Percentiles rank a stretch among this genome's conserved stretches.
phyloP scores from a whole-genome alignment of 2,888 invertebrate species.

The Rhagonycha fulva region DNA sequence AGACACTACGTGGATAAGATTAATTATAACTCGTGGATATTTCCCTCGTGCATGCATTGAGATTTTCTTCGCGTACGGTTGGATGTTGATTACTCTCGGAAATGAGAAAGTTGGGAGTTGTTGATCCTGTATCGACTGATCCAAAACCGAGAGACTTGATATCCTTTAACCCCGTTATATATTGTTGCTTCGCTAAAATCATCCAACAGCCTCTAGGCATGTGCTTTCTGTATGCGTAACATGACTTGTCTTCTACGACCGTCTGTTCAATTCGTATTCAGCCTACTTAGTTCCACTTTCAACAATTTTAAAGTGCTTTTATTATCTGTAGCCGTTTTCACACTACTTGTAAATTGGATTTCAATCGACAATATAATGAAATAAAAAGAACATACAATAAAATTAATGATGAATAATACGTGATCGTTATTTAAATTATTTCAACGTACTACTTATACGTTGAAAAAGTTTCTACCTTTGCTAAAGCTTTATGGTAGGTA shows the following conservation, averaged over 20 bases:
- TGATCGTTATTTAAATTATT: background rate
- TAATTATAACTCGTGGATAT: slow-evolving; percentile 29
- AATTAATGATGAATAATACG: background rate
- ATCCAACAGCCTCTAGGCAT: slow-evolving; percentile 16
- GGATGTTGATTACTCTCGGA: slow-evolving; percentile 33
- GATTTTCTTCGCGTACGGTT: slow-evolving; percentile 30
- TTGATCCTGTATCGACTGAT: slow-evolving; percentile 32
- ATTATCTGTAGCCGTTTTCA: slow-evolving; percentile 33
- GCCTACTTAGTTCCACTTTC: slow-evolving; percentile 21
- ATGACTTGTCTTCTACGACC: slow-evolving; percentile 21
- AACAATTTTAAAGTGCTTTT: slow-evolving; percentile 37
- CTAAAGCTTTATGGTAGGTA: background rate
- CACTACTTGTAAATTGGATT: slow-evolving; percentile 30
- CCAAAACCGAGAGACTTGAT: slow-evolving; percentile 29
- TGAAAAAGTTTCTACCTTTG: background rate
- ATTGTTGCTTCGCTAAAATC: slow-evolving; percentile 18
- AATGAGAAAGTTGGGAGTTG: slow-evolving; percentile 33
- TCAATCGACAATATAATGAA: slow-evolving; percentile 27
- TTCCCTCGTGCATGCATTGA: slow-evolving; percentile 31
- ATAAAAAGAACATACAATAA: background rate
- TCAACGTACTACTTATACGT: too few species aligned
- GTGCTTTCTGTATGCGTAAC: slow-evolving; percentile 26
- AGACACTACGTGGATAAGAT: slow-evolving; percentile 25
- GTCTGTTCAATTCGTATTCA: slow-evolving; percentile 31
- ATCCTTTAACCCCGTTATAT: slow-evolving; percentile 24